Evolutionary conservation across 2,113 vertebrate genomes (phyloP).

Genomic region (human (Homo sapiens)): DNA sequence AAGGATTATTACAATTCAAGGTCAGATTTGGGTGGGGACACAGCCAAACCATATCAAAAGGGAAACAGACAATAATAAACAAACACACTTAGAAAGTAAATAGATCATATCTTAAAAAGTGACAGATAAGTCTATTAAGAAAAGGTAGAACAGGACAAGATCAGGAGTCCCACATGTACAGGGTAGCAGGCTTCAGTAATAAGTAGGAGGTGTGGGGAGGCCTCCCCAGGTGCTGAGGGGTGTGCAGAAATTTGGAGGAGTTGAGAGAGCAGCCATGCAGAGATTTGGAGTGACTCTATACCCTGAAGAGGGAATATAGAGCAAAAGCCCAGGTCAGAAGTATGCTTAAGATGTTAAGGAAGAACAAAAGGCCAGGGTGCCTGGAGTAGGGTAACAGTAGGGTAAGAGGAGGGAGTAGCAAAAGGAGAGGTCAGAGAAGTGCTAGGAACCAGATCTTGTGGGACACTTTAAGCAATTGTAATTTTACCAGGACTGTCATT

Average conservation of each 20-base stretch:
- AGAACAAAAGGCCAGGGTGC: no score
- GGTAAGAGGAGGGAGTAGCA: no score
- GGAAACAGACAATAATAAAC: rapidly evolving
- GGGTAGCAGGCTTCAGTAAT: background rate
- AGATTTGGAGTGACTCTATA: background rate
- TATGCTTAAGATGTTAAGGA: background rate
- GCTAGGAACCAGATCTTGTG: background rate
- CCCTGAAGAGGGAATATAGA: background rate
- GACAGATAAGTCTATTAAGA: no score
- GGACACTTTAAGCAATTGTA: no score
- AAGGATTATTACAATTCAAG: no score
- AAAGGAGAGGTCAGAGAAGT: background rate
- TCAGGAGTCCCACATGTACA: no score
- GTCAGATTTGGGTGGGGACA: no score
- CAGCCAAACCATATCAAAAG: background rate
- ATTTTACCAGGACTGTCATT: background rate
- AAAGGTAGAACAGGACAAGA: background rate
- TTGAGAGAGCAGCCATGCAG: no score
- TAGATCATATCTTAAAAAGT: background rate
- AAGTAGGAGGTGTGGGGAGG: background rate
- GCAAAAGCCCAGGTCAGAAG: background rate
- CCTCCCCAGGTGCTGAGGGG: background rate
- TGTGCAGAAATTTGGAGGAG: background rate
- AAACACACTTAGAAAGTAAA: no score
- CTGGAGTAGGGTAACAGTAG: background rate